phyloP scores from a whole-genome alignment of 2,113 vertebrate species.

The Mugil cephalus region DNA sequence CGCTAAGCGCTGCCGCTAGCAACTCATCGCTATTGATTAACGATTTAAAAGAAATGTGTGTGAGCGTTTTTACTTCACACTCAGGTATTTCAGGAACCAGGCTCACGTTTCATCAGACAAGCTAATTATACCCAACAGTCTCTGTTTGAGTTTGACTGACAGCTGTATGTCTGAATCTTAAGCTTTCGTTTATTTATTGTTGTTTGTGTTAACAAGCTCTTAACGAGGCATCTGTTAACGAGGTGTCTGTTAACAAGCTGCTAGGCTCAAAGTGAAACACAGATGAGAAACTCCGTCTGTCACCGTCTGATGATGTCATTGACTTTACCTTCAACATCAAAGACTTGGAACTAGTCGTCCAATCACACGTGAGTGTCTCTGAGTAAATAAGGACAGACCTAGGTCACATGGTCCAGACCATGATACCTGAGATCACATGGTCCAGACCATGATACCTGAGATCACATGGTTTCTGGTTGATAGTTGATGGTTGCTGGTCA shows the following conservation, averaged over 20 bases:
- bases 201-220: constrained; percentile 18
- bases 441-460: too few species aligned
- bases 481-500: too few species aligned
- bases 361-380: too few species aligned
- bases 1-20: constrained; percentile 25
- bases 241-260: constrained; percentile 4
- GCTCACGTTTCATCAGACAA: constrained; percentile 40
- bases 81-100: constrained; percentile 23
- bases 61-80: constrained; percentile 10
- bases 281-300: neutral
- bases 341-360: too few species aligned
- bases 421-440: too few species aligned
- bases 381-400: too few species aligned
- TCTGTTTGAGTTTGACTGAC: constrained; percentile 4
- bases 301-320: constrained; percentile 24
- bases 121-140: constrained; percentile 7
- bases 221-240: constrained; percentile 9
- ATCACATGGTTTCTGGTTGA: too few species aligned
- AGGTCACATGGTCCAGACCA: too few species aligned
- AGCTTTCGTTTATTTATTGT: neutral
- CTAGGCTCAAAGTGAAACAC: neutral
- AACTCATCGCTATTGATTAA: constrained; percentile 29
- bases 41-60: constrained; percentile 4
- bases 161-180: neutral
- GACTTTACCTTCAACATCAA: constrained; percentile 6